Base-by-base conservation (phyloP, 2,888 invertebrate species). In the Hemithea aestivaria region DNA sequence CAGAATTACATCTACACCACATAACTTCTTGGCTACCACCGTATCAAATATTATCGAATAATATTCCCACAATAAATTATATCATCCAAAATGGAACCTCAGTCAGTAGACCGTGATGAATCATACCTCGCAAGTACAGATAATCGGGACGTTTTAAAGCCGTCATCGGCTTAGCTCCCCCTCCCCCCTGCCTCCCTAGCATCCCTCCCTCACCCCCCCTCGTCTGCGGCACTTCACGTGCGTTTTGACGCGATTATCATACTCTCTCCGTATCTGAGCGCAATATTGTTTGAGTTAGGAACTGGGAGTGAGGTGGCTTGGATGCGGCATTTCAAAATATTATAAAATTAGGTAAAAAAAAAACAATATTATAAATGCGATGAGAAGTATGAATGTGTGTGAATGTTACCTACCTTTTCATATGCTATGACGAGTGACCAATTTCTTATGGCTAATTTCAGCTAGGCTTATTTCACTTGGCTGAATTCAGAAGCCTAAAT, bases 201-300 rank as follows among this genome's bases (percentile, higher is more conserved):
- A 44, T 43, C 40, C 22, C 10, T 16, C 21, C 33, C 30, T 31
- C 32, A 23, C 24, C 41, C 36, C 49, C 46, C 47, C 50, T 52
- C 47, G 48, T 57, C 55, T 53, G 63, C 60, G 69, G 69, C 73
- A 75, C 83, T 84, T 81, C 82, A 83, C 82, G 84, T 84, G 84
- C 85, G 84, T 85, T 85, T 85, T 87, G 84, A 87, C 83, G 83
- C 83, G 85, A 87, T 87, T 87, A 87, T 84, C 83, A 83, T 83
- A 82, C 80, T 75, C 79, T 69, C 75, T 56, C 79, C 67, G 79
- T 81, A 84, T 84, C 83, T 80, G 74, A 64, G 77, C 73, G 79
- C 83, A 80, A 83, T 85, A 83, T 84, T 82, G 84, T 84, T 79
- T 75, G 79, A 40, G 26, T 29, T 29, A 6, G 23, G 46, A 40